Base-by-base conservation (phyloP, 2,888 invertebrate genomes). In the Busseola fusca region DNA sequence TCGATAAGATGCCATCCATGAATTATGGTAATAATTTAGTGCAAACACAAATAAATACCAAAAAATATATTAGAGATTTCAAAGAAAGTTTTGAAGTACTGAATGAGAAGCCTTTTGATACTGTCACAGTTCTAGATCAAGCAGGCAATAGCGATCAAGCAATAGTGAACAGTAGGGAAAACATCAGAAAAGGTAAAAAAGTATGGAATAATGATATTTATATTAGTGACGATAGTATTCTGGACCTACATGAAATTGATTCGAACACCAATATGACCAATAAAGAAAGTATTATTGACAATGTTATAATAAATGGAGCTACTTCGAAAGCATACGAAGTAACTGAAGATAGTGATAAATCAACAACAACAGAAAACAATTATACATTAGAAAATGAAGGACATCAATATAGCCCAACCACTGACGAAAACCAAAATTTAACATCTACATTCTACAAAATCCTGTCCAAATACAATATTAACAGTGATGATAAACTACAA, bases 381-480 rank as follows among this genome's bases (percentile, higher is more conserved):
- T 66, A 72, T 34, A 4, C 56, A 10, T 37, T 64, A 21, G 58
- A 83, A 50, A 52, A 70, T 59, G 45, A 52, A 42, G 87, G 76
- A 59, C 86, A 88, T 69, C 79, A 77, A 57, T 85, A 86, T 72
- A 79, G 76, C 10, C 63, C 59, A 62, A 83, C 83, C 42, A 60
- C 25, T 34, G 40, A 56, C 57, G 67, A 73, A 59, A 83, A 66
- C 25, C 69, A 77, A 63, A 89, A 89, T 74, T 73, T 86, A 12
- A 88, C 84, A 12, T 80, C 82, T 21, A 81, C 65, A 58, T 83
- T 92, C n/a, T 75, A 83, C 18, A 80, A 88, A 48, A 90, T 92
- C 72, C 89, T 95, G 14, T 87, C 89, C 3, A 92, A 91, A 83
- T 93, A 95, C 65, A 92, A 93, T 64, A 94, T 94, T 54, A 87